Conservation (phyloP, 2,797 vertebrate species). For the Salarias fasciatus region DNA sequence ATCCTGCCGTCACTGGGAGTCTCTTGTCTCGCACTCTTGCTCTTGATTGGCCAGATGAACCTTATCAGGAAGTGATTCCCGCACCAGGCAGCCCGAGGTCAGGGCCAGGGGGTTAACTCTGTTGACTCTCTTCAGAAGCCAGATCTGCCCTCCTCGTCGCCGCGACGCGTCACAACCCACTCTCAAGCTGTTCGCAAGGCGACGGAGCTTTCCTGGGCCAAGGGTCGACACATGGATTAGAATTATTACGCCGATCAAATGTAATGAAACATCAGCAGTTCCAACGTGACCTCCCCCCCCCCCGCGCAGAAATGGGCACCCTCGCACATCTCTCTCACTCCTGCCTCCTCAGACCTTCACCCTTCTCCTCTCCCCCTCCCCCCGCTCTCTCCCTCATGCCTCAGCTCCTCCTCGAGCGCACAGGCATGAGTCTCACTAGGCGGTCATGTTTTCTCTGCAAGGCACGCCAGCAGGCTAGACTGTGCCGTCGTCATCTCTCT, state of each 20-base stretch:
- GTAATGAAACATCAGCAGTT: constrained; percentile 50
- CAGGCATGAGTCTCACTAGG: constrained; percentile 57
- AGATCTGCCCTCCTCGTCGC: constrained; percentile 18
- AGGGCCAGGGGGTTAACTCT: constrained; percentile 56
- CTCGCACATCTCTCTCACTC: constrained; percentile 19
- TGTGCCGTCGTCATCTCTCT: constrained; percentile 52
- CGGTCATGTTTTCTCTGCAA: constrained; percentile 70
- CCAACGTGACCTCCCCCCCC: constrained; percentile 1
- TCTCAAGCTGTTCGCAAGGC: constrained; percentile 37
- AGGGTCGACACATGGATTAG: constrained; percentile 26
- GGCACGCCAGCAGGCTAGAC: constrained; percentile 60
- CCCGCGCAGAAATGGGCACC: not conserved
- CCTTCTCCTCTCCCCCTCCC: not conserved
- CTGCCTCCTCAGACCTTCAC: constrained; percentile 21
- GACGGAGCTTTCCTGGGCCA: constrained; percentile 11
- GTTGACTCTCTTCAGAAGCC: constrained; percentile 53
- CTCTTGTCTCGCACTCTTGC: constrained; percentile 26
- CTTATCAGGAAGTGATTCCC: constrained; percentile 52
- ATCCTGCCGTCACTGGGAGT: constrained; percentile 19
- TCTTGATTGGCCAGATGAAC: constrained; percentile 57
- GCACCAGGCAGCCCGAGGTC: constrained; percentile 43
- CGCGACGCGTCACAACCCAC: constrained; percentile 12
- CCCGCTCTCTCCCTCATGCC: constrained; percentile 12
- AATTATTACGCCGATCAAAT: constrained; percentile 45
- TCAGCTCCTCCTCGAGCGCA: constrained; percentile 26